These are phyloP conservation scores for Channa striata DNA, from an alignment of 2,797 vertebrate species.

Conservation along the genomic window DNA sequence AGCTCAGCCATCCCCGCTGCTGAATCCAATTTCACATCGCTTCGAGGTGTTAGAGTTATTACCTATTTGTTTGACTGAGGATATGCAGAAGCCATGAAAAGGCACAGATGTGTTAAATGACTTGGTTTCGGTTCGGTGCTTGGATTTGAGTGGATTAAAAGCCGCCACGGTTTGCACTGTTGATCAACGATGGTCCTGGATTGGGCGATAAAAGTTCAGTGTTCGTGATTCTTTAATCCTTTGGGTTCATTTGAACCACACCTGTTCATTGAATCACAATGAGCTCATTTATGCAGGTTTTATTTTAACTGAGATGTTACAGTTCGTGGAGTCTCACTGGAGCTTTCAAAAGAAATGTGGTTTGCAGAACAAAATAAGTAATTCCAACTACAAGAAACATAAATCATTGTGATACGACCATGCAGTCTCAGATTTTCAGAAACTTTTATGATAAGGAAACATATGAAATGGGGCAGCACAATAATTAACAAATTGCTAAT, in stretches of 20 bases:
- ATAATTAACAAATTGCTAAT: neutral
- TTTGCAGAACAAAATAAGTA: slow-evolving; percentile 10
- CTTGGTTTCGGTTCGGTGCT: slow-evolving; percentile 75
- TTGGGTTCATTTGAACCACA: slow-evolving; percentile 66
- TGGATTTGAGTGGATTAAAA: slow-evolving; percentile 79
- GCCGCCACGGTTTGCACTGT: slow-evolving; percentile 44
- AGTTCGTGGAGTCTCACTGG: neutral
- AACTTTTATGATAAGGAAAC: neutral
- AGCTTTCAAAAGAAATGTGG: slow-evolving; percentile 3
- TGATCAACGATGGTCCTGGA: slow-evolving; percentile 62
- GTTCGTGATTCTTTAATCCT: slow-evolving; percentile 63
- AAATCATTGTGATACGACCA: neutral
- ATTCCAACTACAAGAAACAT: neutral
- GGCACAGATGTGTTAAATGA: slow-evolving; percentile 71
- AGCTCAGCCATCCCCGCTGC: slow-evolving; percentile 55
- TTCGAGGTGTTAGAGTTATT: slow-evolving; percentile 75
- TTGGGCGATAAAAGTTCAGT: too few species aligned
- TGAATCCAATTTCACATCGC: slow-evolving; percentile 71
- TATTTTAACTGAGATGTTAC: slow-evolving; percentile 25
- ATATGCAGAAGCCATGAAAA: slow-evolving; percentile 76
- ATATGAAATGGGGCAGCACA: neutral
- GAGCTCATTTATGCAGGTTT: neutral
- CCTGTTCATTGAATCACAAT: slow-evolving; percentile 63
- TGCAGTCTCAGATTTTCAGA: neutral
- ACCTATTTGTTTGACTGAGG: slow-evolving; percentile 80